A percentile compares a stretch with the other conserved stretches of the same genome.
phyloP scores from a whole-genome alignment of 2,113 vertebrate species.

The Eolophus roseicapilla region DNA sequence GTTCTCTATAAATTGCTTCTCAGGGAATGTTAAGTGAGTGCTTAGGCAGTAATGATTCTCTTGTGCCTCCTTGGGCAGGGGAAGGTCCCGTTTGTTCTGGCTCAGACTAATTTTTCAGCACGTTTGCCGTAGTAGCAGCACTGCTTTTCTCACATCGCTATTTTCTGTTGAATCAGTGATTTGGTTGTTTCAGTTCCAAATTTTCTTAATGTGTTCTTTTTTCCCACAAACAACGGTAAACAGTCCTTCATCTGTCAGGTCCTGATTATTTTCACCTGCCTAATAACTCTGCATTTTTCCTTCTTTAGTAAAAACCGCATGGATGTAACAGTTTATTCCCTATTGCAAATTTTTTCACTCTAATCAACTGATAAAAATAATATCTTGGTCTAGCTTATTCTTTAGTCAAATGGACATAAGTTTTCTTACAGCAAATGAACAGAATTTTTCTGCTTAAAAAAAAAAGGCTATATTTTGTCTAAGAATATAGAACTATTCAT shows the following conservation, averaged over 20 bases:
- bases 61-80: not conserved
- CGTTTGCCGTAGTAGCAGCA: not conserved
- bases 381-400: not conserved
- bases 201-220: not conserved
- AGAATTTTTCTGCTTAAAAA: not conserved
- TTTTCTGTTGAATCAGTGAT: not conserved
- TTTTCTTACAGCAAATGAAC: not conserved
- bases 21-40: not conserved
- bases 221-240: not conserved
- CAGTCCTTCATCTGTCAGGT: not conserved
- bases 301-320: conserved; percentile 7
- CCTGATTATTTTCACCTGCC: conserved; percentile 10
- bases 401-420: not conserved
- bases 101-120: not conserved
- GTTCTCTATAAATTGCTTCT: not conserved
- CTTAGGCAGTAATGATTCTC: not conserved
- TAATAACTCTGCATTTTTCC: not conserved
- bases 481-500: not conserved
- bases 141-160: not conserved
- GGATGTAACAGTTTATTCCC: not conserved
- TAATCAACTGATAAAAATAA: not conserved
- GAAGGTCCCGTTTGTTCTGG: not conserved
- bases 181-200: conserved; percentile 33
- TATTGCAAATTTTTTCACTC: not conserved
- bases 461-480: not conserved